Evolutionary conservation across 2,113 vertebrate genomes (phyloP).

Genomic region (Siphamia tubifer): DNA sequence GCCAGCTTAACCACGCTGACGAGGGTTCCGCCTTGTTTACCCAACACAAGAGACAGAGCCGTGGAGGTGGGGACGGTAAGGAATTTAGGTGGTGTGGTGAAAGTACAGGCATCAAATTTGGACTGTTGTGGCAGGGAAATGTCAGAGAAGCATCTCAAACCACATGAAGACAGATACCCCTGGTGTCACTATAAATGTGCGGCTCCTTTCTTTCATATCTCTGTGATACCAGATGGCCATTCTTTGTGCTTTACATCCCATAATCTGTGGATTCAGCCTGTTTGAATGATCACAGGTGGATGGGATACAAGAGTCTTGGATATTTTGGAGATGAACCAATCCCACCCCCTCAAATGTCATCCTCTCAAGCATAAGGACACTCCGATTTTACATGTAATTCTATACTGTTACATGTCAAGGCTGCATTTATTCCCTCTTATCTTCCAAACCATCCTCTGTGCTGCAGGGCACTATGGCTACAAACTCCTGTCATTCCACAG

Average conservation of each 20-base stretch:
- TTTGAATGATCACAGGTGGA: constrained; percentile 68
- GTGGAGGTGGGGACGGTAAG: constrained; percentile 35
- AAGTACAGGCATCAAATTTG: constrained; percentile 38
- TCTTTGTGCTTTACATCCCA: constrained; percentile 44
- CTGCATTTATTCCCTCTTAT: constrained; percentile 35
- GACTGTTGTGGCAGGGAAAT: constrained; percentile 27
- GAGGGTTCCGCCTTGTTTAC: constrained; percentile 77
- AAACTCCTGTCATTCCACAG: constrained; percentile 57
- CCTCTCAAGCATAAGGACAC: background rate
- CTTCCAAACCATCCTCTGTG: constrained; percentile 35
- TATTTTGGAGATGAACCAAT: constrained; percentile 56
- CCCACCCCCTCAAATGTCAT: constrained; percentile 47
- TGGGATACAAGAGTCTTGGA: constrained; percentile 41
- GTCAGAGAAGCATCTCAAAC: constrained; percentile 44
- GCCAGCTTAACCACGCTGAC: constrained; percentile 67
- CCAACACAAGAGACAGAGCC: constrained; percentile 56
- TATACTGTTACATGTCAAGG: background rate
- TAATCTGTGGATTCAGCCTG: constrained; percentile 61
- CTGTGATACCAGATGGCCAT: constrained; percentile 43
- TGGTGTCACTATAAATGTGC: constrained; percentile 47
- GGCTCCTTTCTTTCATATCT: constrained; percentile 52
- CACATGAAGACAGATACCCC: constrained; percentile 36
- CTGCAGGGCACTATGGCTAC: constrained; percentile 10
- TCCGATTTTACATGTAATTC: constrained; percentile 12
- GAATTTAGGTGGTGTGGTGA: constrained; percentile 35